Evolutionary conservation across 1,140 invertebrate species (phyloP).

Genomic region (Ips nitidus): DNA sequence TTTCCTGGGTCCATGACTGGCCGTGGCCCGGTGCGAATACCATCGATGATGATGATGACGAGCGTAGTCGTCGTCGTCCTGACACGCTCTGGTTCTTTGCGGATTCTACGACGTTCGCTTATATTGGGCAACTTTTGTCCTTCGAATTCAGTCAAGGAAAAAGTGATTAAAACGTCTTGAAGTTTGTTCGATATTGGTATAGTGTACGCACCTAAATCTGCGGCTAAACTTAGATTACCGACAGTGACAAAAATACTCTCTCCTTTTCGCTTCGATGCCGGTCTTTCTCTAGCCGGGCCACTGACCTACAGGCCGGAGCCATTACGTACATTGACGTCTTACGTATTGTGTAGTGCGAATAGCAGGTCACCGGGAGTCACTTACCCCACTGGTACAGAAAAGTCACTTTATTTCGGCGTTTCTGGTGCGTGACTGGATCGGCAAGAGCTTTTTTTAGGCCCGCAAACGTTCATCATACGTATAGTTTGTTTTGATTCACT

Average conservation of each 20-base stretch:
- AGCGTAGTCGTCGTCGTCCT: constrained; percentile 2
- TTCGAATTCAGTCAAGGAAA: neutral
- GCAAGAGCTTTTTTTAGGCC: neutral
- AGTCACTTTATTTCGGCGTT: constrained; percentile 16
- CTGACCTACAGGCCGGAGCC: constrained; percentile 30
- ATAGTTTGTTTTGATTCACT: no score
- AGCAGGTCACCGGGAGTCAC: constrained; percentile 35
- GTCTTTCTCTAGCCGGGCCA: constrained; percentile 25
- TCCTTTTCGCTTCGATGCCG: constrained; percentile 4
- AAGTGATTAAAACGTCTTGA: neutral
- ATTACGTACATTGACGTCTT: constrained; percentile 29
- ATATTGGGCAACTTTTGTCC: neutral
- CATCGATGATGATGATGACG: constrained; percentile 8
- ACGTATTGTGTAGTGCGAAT: constrained; percentile 25
- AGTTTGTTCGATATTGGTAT: neutral
- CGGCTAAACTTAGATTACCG: neutral
- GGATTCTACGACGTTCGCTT: neutral
- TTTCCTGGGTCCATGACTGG: constrained; percentile 51
- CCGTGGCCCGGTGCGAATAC: constrained; percentile 45
- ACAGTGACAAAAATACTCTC: constrained; percentile 13
- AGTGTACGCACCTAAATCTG: no score
- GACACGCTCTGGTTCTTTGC: constrained; percentile 20
- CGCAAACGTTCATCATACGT: neutral
- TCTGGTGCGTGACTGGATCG: constrained; percentile 13
- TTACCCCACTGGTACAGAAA: constrained; percentile 37